phyloP scores from a whole-genome alignment of 2,797 vertebrate genomes.

The Ctenosaura bakeri region DNA sequence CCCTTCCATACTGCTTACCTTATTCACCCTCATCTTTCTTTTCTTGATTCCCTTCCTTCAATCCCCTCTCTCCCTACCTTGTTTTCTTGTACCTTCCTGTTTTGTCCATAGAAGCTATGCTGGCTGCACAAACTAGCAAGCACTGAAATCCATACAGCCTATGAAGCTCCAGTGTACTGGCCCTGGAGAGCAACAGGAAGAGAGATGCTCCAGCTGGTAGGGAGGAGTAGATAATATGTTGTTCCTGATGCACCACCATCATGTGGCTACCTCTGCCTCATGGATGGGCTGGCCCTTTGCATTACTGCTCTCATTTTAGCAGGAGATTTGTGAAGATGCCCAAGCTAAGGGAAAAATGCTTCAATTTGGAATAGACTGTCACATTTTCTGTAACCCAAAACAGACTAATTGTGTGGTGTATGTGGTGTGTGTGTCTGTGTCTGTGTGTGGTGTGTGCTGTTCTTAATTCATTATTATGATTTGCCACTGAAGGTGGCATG shows the following conservation, averaged over 20 bases:
- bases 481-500: neutral
- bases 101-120: neutral
- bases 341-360: neutral
- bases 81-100: neutral
- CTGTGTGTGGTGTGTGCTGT: neutral
- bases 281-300: neutral
- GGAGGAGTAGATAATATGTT: too few species aligned
- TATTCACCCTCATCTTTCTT: neutral
- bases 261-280: neutral
- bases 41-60: too few species aligned
- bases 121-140: neutral
- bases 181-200: too few species aligned
- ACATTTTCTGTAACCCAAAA: neutral
- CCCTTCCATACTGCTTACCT: neutral
- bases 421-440: too few species aligned
- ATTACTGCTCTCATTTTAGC: neutral
- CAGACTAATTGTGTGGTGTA: neutral
- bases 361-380: neutral
- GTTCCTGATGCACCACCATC: neutral
- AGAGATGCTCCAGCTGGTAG: too few species aligned
- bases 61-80: neutral
- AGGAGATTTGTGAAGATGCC: neutral
- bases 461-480: neutral
- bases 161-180: too few species aligned
- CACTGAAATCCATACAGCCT: neutral